These are phyloP conservation scores for Pediacus dermestoides DNA, from an alignment of 2,888 invertebrate genomes.

Conservation along the genomic window DNA sequence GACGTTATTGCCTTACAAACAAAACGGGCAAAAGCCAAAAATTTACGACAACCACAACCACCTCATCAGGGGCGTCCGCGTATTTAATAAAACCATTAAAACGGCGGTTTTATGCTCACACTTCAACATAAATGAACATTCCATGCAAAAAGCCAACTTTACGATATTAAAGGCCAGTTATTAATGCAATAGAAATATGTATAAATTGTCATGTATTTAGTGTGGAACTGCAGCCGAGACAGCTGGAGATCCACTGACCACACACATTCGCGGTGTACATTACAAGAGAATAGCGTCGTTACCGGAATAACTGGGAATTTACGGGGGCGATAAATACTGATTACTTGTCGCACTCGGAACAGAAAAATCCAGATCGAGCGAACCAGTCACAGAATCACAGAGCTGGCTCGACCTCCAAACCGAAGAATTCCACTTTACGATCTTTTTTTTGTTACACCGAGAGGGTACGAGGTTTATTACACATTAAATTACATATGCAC, in stretches of 20 bases:
- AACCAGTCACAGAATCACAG: no score
- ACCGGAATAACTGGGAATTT: conserved; percentile 30
- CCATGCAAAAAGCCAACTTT: conserved; percentile 32
- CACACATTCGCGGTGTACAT: conserved; percentile 30
- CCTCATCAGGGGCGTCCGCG: conserved; percentile 33
- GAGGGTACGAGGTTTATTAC: conserved; percentile 11
- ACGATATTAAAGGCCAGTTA: conserved; percentile 35
- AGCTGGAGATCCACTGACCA: conserved; percentile 34
- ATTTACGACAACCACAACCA: no score
- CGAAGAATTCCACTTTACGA: conserved; percentile 14
- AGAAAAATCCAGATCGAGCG: no score
- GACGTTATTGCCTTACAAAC: conserved; percentile 28
- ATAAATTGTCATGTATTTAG: conserved; percentile 38
- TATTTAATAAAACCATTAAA: conserved; percentile 44
- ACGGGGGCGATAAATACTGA: conserved; percentile 34
- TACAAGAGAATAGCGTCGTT: conserved; percentile 30
- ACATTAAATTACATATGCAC: conserved; percentile 4
- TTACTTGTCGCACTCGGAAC: conserved; percentile 22
- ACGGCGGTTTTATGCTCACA: conserved; percentile 40
- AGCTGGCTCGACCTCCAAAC: conserved; percentile 15
- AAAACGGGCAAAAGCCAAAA: no score
- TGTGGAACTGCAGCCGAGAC: conserved; percentile 31
- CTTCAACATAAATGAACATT: conserved; percentile 38
- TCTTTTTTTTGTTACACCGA: no score
- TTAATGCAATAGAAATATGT: conserved; percentile 38